A percentile compares a stretch with the other conserved stretches of the same genome.
Evolutionary conservation across 2,888 invertebrate species (phyloP).

Genomic region (Portevinia maculata): DNA sequence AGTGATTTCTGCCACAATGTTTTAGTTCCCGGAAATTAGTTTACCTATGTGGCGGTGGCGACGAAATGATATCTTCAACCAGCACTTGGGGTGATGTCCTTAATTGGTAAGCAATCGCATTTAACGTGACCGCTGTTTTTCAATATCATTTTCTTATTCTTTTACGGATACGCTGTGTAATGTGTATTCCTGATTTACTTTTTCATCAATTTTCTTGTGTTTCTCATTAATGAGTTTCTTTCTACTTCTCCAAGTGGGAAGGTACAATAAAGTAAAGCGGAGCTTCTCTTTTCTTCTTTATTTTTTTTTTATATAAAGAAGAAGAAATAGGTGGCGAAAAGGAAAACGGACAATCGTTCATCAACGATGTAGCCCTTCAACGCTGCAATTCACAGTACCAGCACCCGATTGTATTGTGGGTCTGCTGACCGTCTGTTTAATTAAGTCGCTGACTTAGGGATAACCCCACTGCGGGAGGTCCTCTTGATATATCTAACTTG

Average conservation of each 20-base stretch:
- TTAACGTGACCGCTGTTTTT: conserved; percentile 49
- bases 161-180: too few relatives aligned
- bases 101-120: conserved; percentile 54
- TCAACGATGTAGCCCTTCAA: conserved; percentile 28
- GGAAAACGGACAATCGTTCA: conserved; percentile 14
- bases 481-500: conserved; percentile 17
- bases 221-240: conserved; percentile 39
- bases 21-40: conserved; percentile 71
- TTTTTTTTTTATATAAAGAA: not conserved
- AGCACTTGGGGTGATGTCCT: conserved; percentile 31
- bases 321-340: conserved; percentile 9
- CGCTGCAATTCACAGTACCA: conserved; percentile 20
- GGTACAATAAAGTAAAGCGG: not conserved
- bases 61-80: not conserved
- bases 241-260: not conserved
- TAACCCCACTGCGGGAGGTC: conserved; percentile 17
- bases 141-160: conserved; percentile 38
- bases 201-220: conserved; percentile 20
- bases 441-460: conserved; percentile 28
- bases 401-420: conserved; percentile 18
- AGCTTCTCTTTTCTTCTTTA: not conserved
- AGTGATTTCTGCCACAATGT: conserved; percentile 64
- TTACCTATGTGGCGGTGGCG: conserved; percentile 44
- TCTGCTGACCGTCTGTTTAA: conserved; percentile 29
- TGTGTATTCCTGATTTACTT: not conserved